Conservation (phyloP, 2,888 invertebrate genomes). For the Drosophila acutilabella region DNA sequence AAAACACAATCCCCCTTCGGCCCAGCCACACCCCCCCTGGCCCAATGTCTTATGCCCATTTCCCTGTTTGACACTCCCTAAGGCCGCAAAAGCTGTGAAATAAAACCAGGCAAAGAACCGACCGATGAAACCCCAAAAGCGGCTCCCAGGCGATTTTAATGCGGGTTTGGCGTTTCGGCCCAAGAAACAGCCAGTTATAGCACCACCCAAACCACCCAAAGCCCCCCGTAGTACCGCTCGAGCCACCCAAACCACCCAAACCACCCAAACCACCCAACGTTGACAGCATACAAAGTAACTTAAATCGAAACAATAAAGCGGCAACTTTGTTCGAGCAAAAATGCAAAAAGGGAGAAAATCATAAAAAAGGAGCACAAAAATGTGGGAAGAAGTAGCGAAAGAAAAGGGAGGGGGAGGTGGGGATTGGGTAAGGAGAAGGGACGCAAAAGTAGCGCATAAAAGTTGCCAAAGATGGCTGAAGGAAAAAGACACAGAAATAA, state of each 20-base stretch:
- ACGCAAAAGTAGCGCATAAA: conserved; percentile 42
- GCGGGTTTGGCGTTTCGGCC: conserved; percentile 66
- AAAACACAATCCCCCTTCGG: conserved; percentile 37
- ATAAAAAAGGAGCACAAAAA: conserved; percentile 45
- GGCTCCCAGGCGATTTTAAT: conserved; percentile 81
- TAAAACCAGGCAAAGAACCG: conserved; percentile 75
- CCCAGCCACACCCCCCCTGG: not conserved
- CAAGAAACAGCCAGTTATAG: conserved; percentile 21
- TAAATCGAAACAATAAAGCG: conserved; percentile 84
- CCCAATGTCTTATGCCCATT: not conserved
- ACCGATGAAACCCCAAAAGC: conserved; percentile 77
- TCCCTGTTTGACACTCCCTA: conserved; percentile 47
- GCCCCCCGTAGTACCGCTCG: conserved; percentile 8
- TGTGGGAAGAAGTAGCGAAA: not conserved
- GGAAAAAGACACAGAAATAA: conserved; percentile 28
- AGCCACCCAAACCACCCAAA: conserved; percentile 59
- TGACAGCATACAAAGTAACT: conserved; percentile 85
- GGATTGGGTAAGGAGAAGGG: not conserved
- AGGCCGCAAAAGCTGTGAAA: conserved; percentile 69
- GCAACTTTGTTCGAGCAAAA: conserved; percentile 76
- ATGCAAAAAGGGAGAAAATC: conserved; percentile 61
- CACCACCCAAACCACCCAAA: conserved; percentile 17
- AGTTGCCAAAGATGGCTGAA: conserved; percentile 55
- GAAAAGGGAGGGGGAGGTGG: not conserved
- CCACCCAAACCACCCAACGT: conserved; percentile 70